Conservation (phyloP, 2,888 invertebrate species). For the Abrostola triplasia region DNA sequence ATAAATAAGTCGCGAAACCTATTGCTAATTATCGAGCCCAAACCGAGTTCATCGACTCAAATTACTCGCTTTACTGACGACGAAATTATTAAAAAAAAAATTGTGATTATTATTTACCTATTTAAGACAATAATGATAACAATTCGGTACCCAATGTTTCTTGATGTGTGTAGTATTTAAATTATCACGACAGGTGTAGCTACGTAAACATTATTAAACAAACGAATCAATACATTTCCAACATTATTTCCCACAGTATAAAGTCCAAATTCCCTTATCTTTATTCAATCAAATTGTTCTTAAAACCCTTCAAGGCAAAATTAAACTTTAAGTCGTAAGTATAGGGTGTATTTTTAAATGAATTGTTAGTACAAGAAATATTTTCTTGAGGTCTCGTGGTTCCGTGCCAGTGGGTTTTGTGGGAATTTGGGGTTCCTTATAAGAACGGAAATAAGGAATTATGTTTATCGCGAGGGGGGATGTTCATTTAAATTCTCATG, state of each 20-base stretch:
- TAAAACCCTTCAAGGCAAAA: background rate
- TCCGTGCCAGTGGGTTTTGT: constrained; percentile 69
- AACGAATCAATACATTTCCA: background rate
- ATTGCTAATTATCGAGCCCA: too few species aligned
- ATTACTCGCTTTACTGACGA: too few species aligned
- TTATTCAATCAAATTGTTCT: background rate
- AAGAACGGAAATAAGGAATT: constrained; percentile 64
- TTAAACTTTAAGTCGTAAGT: background rate
- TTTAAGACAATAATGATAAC: constrained; percentile 12
- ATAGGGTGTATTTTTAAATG: constrained; percentile 13
- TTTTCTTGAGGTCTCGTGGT: constrained; percentile 58
- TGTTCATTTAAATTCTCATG: constrained; percentile 31
- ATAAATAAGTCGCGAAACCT: too few species aligned
- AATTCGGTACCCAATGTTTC: constrained; percentile 13
- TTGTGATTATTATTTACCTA: constrained; percentile 11
- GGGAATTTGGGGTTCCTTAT: constrained; percentile 67
- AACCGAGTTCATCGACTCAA: too few species aligned
- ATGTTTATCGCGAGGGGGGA: constrained; percentile 45
- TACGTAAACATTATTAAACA: background rate
- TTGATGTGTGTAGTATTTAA: constrained; percentile 46
- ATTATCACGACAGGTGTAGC: constrained; percentile 45
- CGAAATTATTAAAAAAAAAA: too few species aligned
- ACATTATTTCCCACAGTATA: rapidly evolving
- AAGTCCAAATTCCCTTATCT: constrained; percentile 1
- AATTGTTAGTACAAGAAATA: constrained; percentile 22